Evolutionary conservation across 2,797 vertebrate genomes (phyloP), one percentile per base, ranked within the genome.

Genomic region (Sarcophilus harrisii): DNA sequence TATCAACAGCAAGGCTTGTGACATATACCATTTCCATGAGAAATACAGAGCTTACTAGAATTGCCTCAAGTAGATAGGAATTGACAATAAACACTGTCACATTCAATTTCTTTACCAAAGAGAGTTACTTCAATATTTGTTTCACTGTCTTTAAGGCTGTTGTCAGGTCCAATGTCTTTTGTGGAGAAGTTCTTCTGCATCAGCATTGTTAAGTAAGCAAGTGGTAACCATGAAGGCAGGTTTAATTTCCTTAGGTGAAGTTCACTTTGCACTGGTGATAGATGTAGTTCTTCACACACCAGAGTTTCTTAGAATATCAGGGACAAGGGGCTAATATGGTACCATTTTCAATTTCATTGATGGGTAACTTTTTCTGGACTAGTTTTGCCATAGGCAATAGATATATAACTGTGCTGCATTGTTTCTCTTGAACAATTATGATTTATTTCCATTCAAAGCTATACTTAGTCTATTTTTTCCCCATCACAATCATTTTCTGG

Each of bases 31-130:
- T 57, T 73, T 81, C 21, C 38, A n/a, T 81, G 38, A 38, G 73
- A 81, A 81, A 81, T 45, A 45, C 21, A 45, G 38, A 18, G 38
- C 21, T 91, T 54, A 92, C 16, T 66, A 57, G 92, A 62, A 57
- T 24, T 94, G 87, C 29, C 73, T 92, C 62, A 58, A 92, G 52
- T 24, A 66, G 4, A 45, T 55, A 27, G 59, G 52, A 52, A 52
- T 91, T 92, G 81, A 91, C 11, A 87, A 81, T 45, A 81, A 93
- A 91, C 66, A 81, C 30, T 52, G 94, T 58, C 29, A 54, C 45
- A 18, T 95, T n/a, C 12, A 54, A 12, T 30, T 57, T 90, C 60
- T 94, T 91, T 95, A 62, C n/a, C n/a, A 49, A 66, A 52, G 92
- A 60, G 21, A 57, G 32, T 66, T 57, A 27, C 27, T 55, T 55